Conservation (phyloP, 2,888 invertebrate genomes). For the Acanthopleura granulata region DNA sequence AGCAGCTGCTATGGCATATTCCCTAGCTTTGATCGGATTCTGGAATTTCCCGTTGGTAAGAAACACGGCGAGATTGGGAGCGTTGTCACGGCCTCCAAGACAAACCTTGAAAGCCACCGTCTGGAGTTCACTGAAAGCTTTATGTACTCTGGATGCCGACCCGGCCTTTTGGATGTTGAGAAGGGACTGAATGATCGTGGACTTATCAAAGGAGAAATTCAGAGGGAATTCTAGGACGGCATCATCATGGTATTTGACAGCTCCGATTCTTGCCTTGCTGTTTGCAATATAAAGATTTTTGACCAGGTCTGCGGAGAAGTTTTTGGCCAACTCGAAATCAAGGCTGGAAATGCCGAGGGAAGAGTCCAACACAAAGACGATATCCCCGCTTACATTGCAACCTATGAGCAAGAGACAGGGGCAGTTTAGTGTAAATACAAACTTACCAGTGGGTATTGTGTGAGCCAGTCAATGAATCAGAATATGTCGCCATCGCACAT, state of each 20-base stretch:
- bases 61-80: constrained; percentile 19
- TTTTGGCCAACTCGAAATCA: constrained; percentile 16
- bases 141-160: background rate
- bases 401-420: background rate
- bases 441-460: too few species aligned
- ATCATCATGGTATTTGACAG: background rate
- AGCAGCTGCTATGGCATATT: background rate
- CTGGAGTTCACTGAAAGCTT: constrained; percentile 14
- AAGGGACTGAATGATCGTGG: background rate
- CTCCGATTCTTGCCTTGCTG: constrained; percentile 15
- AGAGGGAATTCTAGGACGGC: constrained; percentile 19
- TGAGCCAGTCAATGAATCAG: too few species aligned
- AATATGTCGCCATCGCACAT: too few species aligned
- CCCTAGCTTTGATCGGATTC: background rate
- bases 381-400: constrained; percentile 5
- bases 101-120: background rate
- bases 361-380: constrained; percentile 25
- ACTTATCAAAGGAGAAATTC: constrained; percentile 11
- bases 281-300: constrained; percentile 12
- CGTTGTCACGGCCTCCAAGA: constrained; percentile 12
- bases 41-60: constrained; percentile 25
- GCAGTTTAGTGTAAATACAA: too few species aligned
- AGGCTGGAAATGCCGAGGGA: constrained; percentile 3
- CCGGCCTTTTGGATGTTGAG: background rate
- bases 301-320: constrained; percentile 18